Evolutionary conservation across 2,888 invertebrate genomes (phyloP).

Genomic region (Epinotia bilunana): DNA sequence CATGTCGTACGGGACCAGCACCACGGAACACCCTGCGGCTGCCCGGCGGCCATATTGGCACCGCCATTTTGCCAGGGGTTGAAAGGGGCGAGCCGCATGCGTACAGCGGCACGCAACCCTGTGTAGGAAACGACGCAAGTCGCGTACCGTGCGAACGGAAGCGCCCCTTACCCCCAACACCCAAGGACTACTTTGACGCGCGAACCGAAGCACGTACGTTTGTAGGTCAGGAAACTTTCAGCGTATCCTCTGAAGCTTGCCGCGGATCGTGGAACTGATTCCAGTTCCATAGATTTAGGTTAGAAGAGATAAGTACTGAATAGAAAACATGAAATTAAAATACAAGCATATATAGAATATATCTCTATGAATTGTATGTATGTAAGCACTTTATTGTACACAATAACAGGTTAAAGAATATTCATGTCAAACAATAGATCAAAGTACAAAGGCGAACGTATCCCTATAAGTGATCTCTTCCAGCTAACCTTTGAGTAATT

Average conservation of each 20-base stretch:
- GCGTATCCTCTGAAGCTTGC: slow-evolving; percentile 76
- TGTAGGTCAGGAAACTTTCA: slow-evolving; percentile 77
- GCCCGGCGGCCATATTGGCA: slow-evolving; percentile 84
- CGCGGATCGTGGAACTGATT: slow-evolving; percentile 76
- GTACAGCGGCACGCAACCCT: slow-evolving; percentile 79
- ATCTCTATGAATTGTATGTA: not conserved
- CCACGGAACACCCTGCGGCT: slow-evolving; percentile 81
- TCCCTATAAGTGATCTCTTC: too few species aligned
- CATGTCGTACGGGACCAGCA: slow-evolving; percentile 76
- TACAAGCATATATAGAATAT: not conserved
- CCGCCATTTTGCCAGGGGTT: slow-evolving; percentile 84
- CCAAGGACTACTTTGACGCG: slow-evolving; percentile 65
- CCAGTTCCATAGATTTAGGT: slow-evolving; percentile 68
- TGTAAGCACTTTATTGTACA: too few species aligned
- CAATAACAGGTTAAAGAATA: too few species aligned
- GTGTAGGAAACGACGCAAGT: slow-evolving; percentile 74
- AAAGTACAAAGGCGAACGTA: too few species aligned
- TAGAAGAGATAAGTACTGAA: slow-evolving; percentile 39
- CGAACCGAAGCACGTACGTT: slow-evolving; percentile 67
- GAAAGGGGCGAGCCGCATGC: slow-evolving; percentile 81
- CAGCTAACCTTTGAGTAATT: too few species aligned
- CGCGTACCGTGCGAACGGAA: slow-evolving; percentile 58
- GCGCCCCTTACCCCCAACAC: slow-evolving; percentile 60
- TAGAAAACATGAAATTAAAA: slow-evolving; percentile 24
- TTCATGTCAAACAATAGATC: too few species aligned